Evolutionary conservation across 2,113 vertebrate genomes (phyloP), one percentile per base, ranked within the genome.

Genomic region (Toxostoma redivivum): DNA sequence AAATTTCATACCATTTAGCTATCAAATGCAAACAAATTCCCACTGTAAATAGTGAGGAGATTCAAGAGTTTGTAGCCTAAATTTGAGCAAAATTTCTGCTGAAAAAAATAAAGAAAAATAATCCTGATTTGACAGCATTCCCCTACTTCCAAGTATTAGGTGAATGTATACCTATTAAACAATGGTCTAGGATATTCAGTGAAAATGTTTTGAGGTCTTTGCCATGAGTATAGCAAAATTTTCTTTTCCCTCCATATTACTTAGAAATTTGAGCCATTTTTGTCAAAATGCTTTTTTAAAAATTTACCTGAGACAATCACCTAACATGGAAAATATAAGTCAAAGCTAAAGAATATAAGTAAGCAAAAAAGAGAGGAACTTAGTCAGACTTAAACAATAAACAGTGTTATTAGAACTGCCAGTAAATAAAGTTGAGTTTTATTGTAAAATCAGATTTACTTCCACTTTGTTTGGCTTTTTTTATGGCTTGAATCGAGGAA

Each of bases 121-220:
- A 62, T 4, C 2, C 16, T 47, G 10, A 76, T 31, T 40, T 92
- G 30, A 62, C 23, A 93, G 33, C 14, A 71, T 67, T 16, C 8
- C 4, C n/a, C 30, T 8, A 33, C 25, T 72, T 64, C 15, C 27
- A 74, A 78, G 22, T n/a, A 48, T 45, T 15, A 95, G 28, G 47
- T 14, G 3, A 27, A 51, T 15, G 37, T 67, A 14, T 35, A 33
- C 22, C 33, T 71, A 11, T 31, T 64, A 58, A 12, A 57, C 7
- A 81, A 12, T 40, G 12, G 1, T 38, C 35, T 73, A 48, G 15
- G 16, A 18, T 13, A 4, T 19, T 8, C 22, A 58, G 4, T 14
- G 21, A 42, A 72, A 86, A 81, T 9, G 7, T 19, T 27, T n/a
- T 1, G 1, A 14, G 2, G 0, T 0, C 3, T 21, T 79, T 74